A percentile compares a stretch with the other conserved stretches of the same genome.
Evolutionary conservation across 2,113 vertebrate genomes (phyloP).

Genomic region (Notarius lentiginosus): DNA sequence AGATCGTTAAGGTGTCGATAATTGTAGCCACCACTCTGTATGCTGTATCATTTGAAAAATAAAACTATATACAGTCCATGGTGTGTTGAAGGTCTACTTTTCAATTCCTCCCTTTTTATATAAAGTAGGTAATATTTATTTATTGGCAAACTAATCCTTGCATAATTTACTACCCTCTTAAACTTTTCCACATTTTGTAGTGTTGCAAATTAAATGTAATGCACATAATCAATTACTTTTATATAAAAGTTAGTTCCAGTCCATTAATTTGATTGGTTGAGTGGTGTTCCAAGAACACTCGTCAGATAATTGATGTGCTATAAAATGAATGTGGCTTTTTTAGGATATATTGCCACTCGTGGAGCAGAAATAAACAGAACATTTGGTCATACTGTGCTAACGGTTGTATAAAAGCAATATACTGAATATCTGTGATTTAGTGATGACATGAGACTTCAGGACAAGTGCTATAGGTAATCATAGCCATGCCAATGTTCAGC

Average conservation of each 20-base stretch:
- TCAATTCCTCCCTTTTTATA: too few relatives aligned
- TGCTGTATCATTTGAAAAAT: not conserved
- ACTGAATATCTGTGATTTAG: not conserved
- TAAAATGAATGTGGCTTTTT: too few relatives aligned
- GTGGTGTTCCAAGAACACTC: too few relatives aligned
- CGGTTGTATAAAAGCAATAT: not conserved
- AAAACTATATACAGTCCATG: not conserved
- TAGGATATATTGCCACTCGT: not conserved
- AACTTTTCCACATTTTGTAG: too few relatives aligned
- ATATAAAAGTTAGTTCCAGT: too few relatives aligned
- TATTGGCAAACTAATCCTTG: not conserved
- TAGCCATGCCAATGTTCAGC: not conserved
- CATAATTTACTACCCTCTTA: not conserved
- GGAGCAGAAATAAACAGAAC: not conserved
- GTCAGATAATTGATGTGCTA: too few relatives aligned
- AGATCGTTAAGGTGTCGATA: too few relatives aligned
- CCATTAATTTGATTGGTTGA: too few relatives aligned
- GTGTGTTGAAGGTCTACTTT: too few relatives aligned
- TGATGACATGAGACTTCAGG: not conserved
- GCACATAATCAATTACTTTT: too few relatives aligned
- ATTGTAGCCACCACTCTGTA: too few relatives aligned
- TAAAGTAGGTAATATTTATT: not conserved
- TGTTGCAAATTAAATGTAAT: too few relatives aligned
- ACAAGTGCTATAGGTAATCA: not conserved
- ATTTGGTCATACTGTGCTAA: not conserved